These are phyloP conservation scores for Apostichopus californicus DNA, from an alignment of 35 echinoderm and acorn worm genomes.

Conservation along the genomic window DNA sequence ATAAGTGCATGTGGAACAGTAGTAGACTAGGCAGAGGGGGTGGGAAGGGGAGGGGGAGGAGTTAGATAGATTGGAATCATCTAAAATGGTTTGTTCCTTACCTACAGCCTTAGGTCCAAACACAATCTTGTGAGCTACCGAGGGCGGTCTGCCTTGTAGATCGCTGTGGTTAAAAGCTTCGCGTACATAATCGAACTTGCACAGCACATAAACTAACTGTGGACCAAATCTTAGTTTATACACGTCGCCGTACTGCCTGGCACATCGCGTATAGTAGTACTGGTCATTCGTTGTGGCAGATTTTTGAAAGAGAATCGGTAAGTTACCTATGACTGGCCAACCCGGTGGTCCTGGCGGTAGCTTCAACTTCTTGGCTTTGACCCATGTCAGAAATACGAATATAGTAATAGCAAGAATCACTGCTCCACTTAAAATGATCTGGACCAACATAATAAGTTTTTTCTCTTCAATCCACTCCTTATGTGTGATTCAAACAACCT, in stretches of 20 bases:
- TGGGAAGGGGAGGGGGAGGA: no score
- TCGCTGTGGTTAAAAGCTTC: constrained; percentile 30
- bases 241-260: neutral
- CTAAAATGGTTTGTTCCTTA: neutral
- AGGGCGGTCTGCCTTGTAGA: constrained; percentile 6
- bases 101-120: constrained; percentile 25
- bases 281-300: neutral
- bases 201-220: constrained; percentile 30
- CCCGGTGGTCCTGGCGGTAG: constrained; percentile 26
- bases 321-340: constrained; percentile 16
- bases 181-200: constrained; percentile 4
- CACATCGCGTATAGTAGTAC: neutral
- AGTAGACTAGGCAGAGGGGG: no score
- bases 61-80: neutral
- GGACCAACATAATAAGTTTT: no score
- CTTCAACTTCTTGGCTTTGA: neutral
- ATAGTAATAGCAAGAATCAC: no score
- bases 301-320: constrained; percentile 25
- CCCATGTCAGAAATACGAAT: neutral
- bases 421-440: no score
- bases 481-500: no score
- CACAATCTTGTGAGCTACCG: constrained; percentile 6
- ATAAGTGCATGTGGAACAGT: no score
- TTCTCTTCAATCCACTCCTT: no score
- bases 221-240: constrained; percentile 8